A percentile compares a stretch with the other conserved stretches of the same genome.
phyloP scores from a whole-genome alignment of 30 jellyfish, hydroid and myxozoan species.

The Chironex yamaguchii region DNA sequence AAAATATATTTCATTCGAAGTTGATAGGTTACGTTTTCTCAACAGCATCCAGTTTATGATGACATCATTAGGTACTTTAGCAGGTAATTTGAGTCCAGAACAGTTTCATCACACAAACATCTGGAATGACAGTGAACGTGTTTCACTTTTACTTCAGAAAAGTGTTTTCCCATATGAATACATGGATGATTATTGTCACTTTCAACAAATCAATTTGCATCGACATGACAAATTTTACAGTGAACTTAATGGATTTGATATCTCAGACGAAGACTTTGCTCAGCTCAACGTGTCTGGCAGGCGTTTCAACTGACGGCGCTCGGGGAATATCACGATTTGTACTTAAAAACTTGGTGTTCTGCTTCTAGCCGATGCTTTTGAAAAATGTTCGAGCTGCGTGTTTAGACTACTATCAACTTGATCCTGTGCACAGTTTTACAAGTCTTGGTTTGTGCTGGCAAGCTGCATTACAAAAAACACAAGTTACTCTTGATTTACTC shows the following conservation, averaged over 20 bases:
- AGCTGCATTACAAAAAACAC: constrained; percentile 37
- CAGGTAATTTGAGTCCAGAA: constrained; percentile 5
- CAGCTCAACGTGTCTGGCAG: constrained; percentile 30
- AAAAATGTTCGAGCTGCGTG: constrained; percentile 31
- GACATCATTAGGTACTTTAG: constrained; percentile 38
- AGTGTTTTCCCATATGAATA: constrained; percentile 78
- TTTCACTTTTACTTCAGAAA: constrained; percentile 39
- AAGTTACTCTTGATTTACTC: constrained; percentile 12
- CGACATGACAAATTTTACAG: constrained; percentile 17
- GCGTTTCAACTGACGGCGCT: not conserved
- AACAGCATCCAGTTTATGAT: constrained; percentile 43
- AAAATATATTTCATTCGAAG: constrained; percentile 35
- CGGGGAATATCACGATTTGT: constrained; percentile 32
- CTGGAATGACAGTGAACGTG: not conserved
- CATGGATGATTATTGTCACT: constrained; percentile 30
- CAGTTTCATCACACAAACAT: not conserved
- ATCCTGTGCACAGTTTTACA: constrained; percentile 42
- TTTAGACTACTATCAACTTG: constrained; percentile 12
- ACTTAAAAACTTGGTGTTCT: constrained; percentile 25
- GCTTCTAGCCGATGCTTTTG: constrained; percentile 53
- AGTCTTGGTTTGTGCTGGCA: constrained; percentile 70
- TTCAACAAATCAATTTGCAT: constrained; percentile 39
- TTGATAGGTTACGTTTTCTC: constrained; percentile 41
- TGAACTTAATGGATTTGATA: not conserved
- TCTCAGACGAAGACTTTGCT: constrained; percentile 36